Evolutionary conservation across 2,888 invertebrate species (phyloP).

Genomic region (Cantharis flavilabris): DNA sequence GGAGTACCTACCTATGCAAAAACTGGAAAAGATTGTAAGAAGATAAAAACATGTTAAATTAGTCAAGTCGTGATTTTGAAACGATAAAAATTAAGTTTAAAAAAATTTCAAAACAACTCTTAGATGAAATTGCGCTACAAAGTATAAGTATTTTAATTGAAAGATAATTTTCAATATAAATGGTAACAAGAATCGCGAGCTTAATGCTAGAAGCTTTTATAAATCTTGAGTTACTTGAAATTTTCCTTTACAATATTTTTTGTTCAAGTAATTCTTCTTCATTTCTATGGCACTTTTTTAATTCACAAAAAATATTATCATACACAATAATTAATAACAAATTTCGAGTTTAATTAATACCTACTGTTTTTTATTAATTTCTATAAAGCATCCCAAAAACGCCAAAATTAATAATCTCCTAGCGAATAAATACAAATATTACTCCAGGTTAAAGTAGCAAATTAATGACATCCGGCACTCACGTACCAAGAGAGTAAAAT

Average conservation of each 20-base stretch:
- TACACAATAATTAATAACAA: not conserved
- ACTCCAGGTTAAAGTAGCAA: not conserved
- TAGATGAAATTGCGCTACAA: not conserved
- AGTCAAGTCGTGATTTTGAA: not conserved
- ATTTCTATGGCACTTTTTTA: not conserved
- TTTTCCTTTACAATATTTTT: not conserved
- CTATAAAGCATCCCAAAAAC: not conserved
- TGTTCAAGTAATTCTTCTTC: not conserved
- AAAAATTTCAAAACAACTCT: not conserved
- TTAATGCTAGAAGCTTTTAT: not conserved
- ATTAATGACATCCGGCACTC: not conserved
- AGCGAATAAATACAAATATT: not conserved
- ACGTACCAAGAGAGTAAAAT: not conserved
- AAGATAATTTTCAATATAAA: not conserved
- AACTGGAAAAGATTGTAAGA: too few species aligned
- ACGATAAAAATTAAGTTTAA: not conserved
- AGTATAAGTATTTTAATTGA: not conserved
- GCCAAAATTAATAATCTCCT: not conserved
- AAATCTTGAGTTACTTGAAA: not conserved
- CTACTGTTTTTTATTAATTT: not conserved
- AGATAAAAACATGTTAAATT: too few species aligned
- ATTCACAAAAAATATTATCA: not conserved
- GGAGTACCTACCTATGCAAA: too few species aligned
- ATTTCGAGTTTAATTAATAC: not conserved
- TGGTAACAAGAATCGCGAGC: not conserved